A percentile compares a stretch with the other conserved stretches of the same genome.
Conservation (phyloP, 2,888 invertebrate genomes). For the Epirrhoe tristata region DNA sequence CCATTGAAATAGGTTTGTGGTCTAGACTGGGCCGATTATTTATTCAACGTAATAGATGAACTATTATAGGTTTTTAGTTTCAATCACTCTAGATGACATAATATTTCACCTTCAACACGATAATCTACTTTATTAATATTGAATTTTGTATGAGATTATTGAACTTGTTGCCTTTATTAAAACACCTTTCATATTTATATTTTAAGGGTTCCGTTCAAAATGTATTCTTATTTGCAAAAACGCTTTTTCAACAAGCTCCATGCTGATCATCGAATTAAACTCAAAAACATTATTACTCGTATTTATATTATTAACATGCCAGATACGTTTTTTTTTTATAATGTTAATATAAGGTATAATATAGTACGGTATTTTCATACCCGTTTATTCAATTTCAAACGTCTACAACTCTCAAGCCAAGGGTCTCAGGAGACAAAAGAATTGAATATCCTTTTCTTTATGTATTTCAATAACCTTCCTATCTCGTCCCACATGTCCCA, state of each 20-base stretch:
- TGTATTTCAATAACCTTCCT: constrained; percentile 34
- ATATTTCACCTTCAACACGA: constrained; percentile 2
- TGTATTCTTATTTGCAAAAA: too few relatives aligned
- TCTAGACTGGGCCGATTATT: constrained; percentile 22
- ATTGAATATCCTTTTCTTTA: constrained; percentile 22
- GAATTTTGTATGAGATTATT: background rate
- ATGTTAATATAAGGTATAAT: too few relatives aligned
- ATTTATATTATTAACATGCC: too few relatives aligned
- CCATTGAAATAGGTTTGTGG: constrained; percentile 5
- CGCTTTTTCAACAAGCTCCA: too few relatives aligned
- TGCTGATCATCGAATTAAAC: too few relatives aligned
- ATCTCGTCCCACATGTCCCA: constrained; percentile 31
- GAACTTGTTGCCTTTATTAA: background rate
- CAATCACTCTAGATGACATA: constrained; percentile 2
- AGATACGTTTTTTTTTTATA: too few relatives aligned
- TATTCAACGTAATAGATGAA: constrained; percentile 9
- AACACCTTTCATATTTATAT: background rate
- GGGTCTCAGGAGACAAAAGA: constrained; percentile 13
- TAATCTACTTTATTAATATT: background rate
- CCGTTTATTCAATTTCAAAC: background rate
- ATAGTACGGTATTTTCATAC: too few relatives aligned
- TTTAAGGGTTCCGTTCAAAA: too few relatives aligned
- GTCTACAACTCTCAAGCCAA: constrained; percentile 7
- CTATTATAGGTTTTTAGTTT: background rate
- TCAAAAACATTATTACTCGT: too few relatives aligned